Conservation (phyloP, 2,888 invertebrate genomes). For the Idaea biselata region DNA sequence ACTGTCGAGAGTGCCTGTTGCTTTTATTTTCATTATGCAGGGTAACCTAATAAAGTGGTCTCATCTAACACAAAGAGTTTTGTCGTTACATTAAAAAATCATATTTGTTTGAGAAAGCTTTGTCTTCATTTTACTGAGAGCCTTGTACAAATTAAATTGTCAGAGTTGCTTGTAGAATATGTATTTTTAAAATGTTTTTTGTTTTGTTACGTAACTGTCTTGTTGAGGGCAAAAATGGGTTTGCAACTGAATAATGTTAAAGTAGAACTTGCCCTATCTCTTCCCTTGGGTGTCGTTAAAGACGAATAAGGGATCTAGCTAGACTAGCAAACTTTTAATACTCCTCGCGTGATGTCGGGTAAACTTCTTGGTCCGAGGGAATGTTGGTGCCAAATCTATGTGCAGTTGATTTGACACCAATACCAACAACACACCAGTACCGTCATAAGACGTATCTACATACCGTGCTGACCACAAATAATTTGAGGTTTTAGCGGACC, state of each 20-base stretch:
- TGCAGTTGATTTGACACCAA: too few species aligned
- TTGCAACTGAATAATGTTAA: background rate
- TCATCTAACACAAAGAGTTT: constrained; percentile 62
- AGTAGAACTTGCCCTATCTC: background rate
- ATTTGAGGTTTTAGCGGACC: too few species aligned
- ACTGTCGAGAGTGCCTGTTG: constrained; percentile 43
- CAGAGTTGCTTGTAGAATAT: background rate
- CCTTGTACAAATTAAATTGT: constrained; percentile 4
- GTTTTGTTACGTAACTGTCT: background rate
- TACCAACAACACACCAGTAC: too few species aligned
- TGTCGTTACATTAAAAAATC: constrained; percentile 68
- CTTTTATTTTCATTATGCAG: constrained; percentile 67
- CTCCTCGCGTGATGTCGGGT: too few species aligned
- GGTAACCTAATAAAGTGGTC: constrained; percentile 69
- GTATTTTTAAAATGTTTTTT: background rate
- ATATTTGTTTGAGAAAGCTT: constrained; percentile 55
- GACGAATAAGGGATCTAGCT: too few species aligned
- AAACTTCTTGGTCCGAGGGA: too few species aligned
- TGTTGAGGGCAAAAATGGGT: background rate
- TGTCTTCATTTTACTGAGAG: constrained; percentile 10
- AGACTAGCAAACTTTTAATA: too few species aligned
- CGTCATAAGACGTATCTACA: too few species aligned
- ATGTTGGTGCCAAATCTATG: too few species aligned
- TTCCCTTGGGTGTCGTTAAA: too few species aligned
- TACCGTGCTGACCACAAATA: too few species aligned